These are phyloP conservation scores for Pentalonia nigronervosa DNA, from an alignment of 1,140 invertebrate species.

Conservation along the genomic window DNA sequence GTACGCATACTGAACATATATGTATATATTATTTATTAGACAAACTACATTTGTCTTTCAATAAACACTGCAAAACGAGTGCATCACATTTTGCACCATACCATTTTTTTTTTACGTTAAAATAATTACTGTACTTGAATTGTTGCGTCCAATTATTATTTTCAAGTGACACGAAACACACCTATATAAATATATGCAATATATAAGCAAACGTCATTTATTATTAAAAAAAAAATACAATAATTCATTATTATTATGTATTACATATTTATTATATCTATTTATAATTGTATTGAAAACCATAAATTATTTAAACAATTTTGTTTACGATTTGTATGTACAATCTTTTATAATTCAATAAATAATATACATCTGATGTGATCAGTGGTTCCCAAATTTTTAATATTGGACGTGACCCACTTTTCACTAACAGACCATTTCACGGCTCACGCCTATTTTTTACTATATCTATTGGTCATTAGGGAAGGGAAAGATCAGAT, in stretches of 20 bases:
- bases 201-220: not conserved
- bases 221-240: not conserved
- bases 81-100: not conserved
- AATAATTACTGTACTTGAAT: not conserved
- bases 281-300: not conserved
- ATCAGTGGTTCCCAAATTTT: not conserved
- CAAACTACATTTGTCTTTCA: not conserved
- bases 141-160: not conserved
- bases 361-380: not conserved
- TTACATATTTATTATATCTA: not conserved
- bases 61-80: not conserved
- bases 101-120: not conserved
- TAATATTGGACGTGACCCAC: not conserved
- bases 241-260: not conserved
- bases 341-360: not conserved
- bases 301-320: not conserved
- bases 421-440: not conserved
- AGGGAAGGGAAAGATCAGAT: not conserved
- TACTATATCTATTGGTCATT: not conserved
- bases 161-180: not conserved
- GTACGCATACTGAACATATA: not conserved
- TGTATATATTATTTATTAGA: constrained; percentile 15
- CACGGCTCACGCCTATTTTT: not conserved
- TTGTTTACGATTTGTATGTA: not conserved
- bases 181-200: not conserved